phyloP scores from a whole-genome alignment of 2,888 invertebrate species.

The Dryocosmus kuriphilus region DNA sequence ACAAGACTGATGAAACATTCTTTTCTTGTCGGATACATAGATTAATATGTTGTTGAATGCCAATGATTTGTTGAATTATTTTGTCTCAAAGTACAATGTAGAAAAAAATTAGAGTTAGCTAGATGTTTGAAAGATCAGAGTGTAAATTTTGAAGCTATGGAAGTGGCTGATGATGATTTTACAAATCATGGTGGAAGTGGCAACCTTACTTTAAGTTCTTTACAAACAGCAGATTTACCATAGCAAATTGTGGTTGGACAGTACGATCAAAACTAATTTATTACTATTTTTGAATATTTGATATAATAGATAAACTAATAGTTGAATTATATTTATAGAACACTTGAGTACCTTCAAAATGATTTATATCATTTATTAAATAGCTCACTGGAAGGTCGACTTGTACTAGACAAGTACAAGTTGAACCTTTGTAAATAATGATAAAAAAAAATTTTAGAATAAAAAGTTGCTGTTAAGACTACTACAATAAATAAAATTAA shows the following conservation, averaged over 20 bases:
- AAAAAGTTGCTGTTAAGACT: too few species aligned
- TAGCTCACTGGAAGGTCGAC: not conserved
- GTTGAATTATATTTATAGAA: not conserved
- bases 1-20: not conserved
- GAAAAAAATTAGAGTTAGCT: not conserved
- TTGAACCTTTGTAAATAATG: too few species aligned
- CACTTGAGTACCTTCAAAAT: not conserved
- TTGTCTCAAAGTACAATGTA: not conserved
- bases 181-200: not conserved
- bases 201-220: not conserved
- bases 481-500: too few species aligned
- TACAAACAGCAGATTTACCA: not conserved
- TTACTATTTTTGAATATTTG: not conserved
- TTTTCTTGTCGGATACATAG: not conserved
- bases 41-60: not conserved
- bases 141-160: not conserved
- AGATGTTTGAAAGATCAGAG: not conserved
- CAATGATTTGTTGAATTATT: not conserved
- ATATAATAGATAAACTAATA: not conserved
- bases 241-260: not conserved
- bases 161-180: not conserved
- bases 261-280: not conserved
- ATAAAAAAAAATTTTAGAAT: too few species aligned
- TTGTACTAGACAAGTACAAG: not conserved
- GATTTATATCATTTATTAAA: slow-evolving; percentile 21